Base-by-base conservation (phyloP, 2,888 invertebrate genomes). In the Onthophagus sagittarius region DNA sequence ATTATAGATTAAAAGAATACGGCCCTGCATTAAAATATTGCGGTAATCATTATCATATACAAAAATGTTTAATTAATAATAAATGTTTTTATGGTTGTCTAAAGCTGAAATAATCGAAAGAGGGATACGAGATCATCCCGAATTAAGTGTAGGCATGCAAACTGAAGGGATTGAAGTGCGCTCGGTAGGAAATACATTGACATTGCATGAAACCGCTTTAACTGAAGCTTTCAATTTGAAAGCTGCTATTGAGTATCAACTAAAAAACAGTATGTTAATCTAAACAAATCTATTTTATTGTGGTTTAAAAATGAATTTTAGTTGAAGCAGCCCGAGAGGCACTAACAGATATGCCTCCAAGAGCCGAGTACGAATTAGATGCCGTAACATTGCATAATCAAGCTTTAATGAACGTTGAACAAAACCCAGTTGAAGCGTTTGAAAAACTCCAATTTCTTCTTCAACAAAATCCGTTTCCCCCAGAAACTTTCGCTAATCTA, bases 161-260 rank as follows among this genome's bases (percentile, higher is more conserved):
- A 96, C 97, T 23, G 99, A 99, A 84, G 94, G 93, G 0, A 93
- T 94, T 69, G 94, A 94, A 86, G 94, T 97, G 0, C 91, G 98
- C 76, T 98, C 98, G 82, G 98, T 99, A 53, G 99, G 99, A 0
- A 98, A 98, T 85, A 96, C 97, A 0, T 86, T 96, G 74, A 94
- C 94, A 0, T 88, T 99, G 74, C 98, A 99, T 81, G 94, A 98
- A 84, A 98, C 99, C 2, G 97, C 98, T 15, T 89, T 99, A 2
- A 96, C 99, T 9, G 99, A 99, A 87, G 98, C 99, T 0, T 97
- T 99, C 82, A 99, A 99, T 87, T 88, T 99, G 15, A 99, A 99
- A 88, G 98, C 99, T 7, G 99, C 99, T 3, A 97, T 99, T 79
- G 98, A 99, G 85, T 99, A 96, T 86, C 96, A 97, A 83, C 89